Evolutionary conservation across 2,113 vertebrate species (phyloP), one percentile per base, ranked within the genome.

Genomic region (Campylorhamphus procurvoides): DNA sequence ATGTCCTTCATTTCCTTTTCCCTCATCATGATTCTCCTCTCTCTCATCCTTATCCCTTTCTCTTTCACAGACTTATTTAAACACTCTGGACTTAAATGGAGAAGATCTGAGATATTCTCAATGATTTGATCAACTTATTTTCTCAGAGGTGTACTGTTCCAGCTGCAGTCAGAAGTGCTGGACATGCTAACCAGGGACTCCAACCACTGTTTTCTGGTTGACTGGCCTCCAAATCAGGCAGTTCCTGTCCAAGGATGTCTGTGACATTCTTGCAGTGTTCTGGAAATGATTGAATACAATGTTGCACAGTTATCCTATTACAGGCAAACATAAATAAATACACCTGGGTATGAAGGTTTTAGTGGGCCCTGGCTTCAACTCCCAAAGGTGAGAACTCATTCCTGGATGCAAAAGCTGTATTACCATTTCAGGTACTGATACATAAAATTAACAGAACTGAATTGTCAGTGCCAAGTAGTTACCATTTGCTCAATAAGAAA

Each of bases 21-120:
- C 35, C 20, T 75, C n/a, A 16, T 35, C 1, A 1, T 0, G 1
- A 75, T 31, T 42, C 24, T 47, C 9, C 28, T 35, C 28, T 68
- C 50, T 24, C 35, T 71, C 22, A 33, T 78, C 33, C 39, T 77
- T 56, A 31, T 91, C 23, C 3, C 10, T 15, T 83, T 76, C 58
- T 76, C 28, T 88, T 83, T 62, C 67, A 69, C 15, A 37, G 40
- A 85, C 15, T 76, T 59, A 66, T 19, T 55, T 40, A 55, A 79
- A 77, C 13, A 23, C 18, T 78, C 84, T 46, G 50, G 18, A 42
- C 47, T 74, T 87, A 55, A 14, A 22, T 18, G 31, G 58, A 40
- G 44, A 94, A 76, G 18, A 64, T 2, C 29, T 60, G 24, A 78
- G 17, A 59, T 55, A 66, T 64, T 80, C 3, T 5, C 25, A 59